Base-by-base conservation (phyloP, 2,113 vertebrate species). In the Rhagologus leucostigma region DNA sequence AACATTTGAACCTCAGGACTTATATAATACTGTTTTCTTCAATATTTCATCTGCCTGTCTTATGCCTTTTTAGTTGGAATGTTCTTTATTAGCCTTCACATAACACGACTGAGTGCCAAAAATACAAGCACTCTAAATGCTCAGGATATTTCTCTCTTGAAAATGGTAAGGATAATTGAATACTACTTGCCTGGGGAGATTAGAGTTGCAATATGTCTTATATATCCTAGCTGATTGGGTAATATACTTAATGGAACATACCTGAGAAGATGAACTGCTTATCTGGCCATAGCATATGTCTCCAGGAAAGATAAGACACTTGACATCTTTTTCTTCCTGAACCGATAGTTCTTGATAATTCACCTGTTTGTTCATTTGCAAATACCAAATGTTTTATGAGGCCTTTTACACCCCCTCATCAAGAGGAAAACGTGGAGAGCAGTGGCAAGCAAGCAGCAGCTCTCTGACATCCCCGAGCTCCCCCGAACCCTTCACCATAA, bases 171-270 rank as follows among this genome's bases (percentile, higher is more conserved):
- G 32, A 84, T 94, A 97, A 96, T 62, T 93, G 93, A 94, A 93
- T 91, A 88, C 41, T 68, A 85, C 60, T 93, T 96, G 57, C 86
- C 93, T 53, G 68, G 70, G 57, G 39, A 80, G 77, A 95, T 92
- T 68, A 90, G 47, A 87, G 67, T 77, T 89, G 77, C 76, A 90
- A 55, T 62, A 88, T 52, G 93, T 90, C 86, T 96, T 84, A 87
- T 39, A 73, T 41, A 89, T 57, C 32, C 93, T 81, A 92, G 71
- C 4, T 94, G 90, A 96, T 59, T 94, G 53, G 53, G 87, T 90
- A 97, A 94, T 88, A 87, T 29, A 93, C 68, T 97, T 96, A 96
- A 93, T 94, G 81, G 76, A 49, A 97, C 56, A 88, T 87, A 46
- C 74, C 92, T 93, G 64, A 63, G 81, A 96, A 97, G 86, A 95